These are phyloP conservation scores for Hucho hucho DNA, from an alignment of 2,113 vertebrate species.

Conservation along the genomic window DNA sequence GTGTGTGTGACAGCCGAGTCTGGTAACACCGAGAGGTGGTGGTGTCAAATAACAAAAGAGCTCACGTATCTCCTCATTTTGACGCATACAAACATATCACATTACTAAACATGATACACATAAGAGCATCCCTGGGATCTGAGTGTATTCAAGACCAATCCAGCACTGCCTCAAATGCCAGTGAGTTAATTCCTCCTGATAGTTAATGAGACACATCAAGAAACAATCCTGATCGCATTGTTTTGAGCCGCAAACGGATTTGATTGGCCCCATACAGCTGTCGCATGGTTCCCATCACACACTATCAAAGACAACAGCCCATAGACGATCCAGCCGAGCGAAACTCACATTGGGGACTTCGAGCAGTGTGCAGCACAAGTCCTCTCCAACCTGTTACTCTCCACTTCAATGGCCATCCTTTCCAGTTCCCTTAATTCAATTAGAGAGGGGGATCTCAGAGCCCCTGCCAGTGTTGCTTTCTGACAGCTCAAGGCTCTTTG, in stretches of 20 bases:
- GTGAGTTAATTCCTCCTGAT: background rate
- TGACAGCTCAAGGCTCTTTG: constrained; percentile 59
- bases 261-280: background rate
- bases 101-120: background rate
- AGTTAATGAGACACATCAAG: background rate
- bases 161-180: background rate
- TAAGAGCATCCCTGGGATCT: background rate
- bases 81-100: background rate
- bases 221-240: background rate
- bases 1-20: constrained; percentile 56
- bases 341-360: background rate
- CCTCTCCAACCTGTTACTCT: constrained; percentile 21
- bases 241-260: background rate
- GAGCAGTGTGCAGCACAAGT: background rate
- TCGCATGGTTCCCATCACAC: background rate
- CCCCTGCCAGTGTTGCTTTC: constrained; percentile 1
- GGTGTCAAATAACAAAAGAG: constrained; percentile 50
- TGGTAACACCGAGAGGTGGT: constrained; percentile 55
- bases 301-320: background rate
- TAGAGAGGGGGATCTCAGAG: constrained; percentile 3
- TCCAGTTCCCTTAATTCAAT: constrained; percentile 44
- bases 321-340: background rate
- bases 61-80: background rate
- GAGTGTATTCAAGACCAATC: too few species aligned
- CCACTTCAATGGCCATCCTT: constrained; percentile 32